Evolutionary conservation across 2,113 vertebrate genomes (phyloP), one percentile per base, ranked within the genome.

Genomic region (Dasyurus viverrinus): DNA sequence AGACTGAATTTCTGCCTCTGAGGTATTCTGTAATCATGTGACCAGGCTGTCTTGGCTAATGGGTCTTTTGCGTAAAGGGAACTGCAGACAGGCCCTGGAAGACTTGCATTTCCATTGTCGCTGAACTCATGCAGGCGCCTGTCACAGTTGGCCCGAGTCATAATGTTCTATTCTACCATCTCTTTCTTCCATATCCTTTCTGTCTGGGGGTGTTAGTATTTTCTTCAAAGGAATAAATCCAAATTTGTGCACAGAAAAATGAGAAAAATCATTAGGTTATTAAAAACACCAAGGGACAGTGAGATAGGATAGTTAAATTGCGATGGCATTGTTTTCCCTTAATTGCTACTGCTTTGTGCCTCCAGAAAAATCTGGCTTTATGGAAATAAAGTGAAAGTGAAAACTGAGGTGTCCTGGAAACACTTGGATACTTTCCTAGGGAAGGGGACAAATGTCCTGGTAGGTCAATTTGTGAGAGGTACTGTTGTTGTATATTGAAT

Each of bases 341-440:
- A 54, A 22, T 19, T 96, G 93, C 48, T 53, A 57, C n/a, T 47
- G 95, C 27, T 93, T 96, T 60, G 57, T 93, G 26, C 76, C 90
- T 94, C 92, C 11, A 57, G 84, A 97, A 94, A 53, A 76, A 95
- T 92, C 36, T 54, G 76, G 27, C 93, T 92, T 97, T 95, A 92
- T 57, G 53, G n/a, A 95, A 95, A 94, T 97, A 95, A 91, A 93
- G 42, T 10, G 93, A 97, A 90, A 60, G 23, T 94, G 68, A 50
- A 94, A 94, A 97, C 26, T 96, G 50, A 95, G 25, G 57, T 52
- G 94, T n/a, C n/a, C 91, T 93, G 50, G 92, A 84, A 95, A 92
- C 92, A 84, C 90, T 96, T 93, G 89, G 54, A 47, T 94, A 92
- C 36, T 90, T 96, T 93, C 94, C 76, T 95, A 93, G 89, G 89